Evolutionary conservation across 1,140 invertebrate genomes (phyloP), one percentile per base, ranked within the genome.

Genomic region (Drosophila ercepeae): DNA sequence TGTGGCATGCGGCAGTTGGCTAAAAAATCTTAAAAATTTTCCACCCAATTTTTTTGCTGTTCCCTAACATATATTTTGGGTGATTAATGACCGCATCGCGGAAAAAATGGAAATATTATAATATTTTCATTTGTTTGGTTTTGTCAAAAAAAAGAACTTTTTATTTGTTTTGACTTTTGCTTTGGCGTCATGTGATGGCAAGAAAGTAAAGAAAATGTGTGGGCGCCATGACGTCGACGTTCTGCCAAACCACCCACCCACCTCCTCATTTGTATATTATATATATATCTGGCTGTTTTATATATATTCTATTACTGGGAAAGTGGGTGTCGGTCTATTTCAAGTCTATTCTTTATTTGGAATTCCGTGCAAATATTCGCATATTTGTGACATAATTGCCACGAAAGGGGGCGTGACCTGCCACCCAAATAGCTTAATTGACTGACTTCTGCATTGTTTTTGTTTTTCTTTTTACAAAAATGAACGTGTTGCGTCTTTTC

Each of bases 181-280:
- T 74, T 60, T 70, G 76, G 76, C 81, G 76, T 84, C 81, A 84
- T 84, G 81, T 84, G 81, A 84, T 69, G 61, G 53, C 45, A 25
- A 39, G 2, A 39, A 13, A 39, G 36, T 11, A 7, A 4, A 11
- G 11, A 18, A 32, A 41, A 18, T 65, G 59, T 48, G 81, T 84
- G 73, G 81, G 81, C 82, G 82, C 52, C 81, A 61, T 88, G 81
- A 86, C 82, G 81, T 84, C 68, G 81, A 70, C 65, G 58, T 45
- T 32, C 51, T 46, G 32, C 25, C 25, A 7, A 27, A 7, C 29
- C 29, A 32, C 9, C 16, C 46, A 14, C 25, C 39, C 61, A 16
- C 19, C 3, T 7, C 34, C 16, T 21, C 21, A 11, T 7, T 1
- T 6, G 29, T 32, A 32, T 32, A 32, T 32, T 3, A 2, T 32